Base-by-base conservation (phyloP, 1,140 invertebrate species). In the Semibalanus balanoides region DNA sequence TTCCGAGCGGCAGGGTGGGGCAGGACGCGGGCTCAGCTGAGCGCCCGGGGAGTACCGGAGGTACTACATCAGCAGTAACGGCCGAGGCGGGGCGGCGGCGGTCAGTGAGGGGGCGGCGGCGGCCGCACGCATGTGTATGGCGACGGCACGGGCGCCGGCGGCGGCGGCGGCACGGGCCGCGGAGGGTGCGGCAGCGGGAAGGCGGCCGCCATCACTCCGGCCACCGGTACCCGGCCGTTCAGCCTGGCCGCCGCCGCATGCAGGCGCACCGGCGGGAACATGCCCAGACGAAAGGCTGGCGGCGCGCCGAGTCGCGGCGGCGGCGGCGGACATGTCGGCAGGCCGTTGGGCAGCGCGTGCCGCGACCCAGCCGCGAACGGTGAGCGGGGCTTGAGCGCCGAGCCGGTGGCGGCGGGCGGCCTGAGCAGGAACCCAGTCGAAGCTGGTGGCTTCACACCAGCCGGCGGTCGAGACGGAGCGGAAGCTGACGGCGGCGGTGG, bases 331-430 rank as follows among this genome's bases (percentile, higher is more conserved):
- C 70, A 72, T 9, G 70, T 72, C 28, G 70, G 70, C 70, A 72
- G 70, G 28, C 70, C 70, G 70, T 72, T 72, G 70, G 70, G 70
- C 28, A 72, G 70, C 70, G 70, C 70, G 70, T 72, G 70, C 29
- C 70, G n/a, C 70, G 70, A 72, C 0, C 70, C 70, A 29, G 70
- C 70, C 51, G 51, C 51, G 51, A 64, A 64, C 51, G 51, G 51
- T 25, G 51, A 64, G 51, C 51, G 51, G 7, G 22, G 51, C 22
- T 64, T 64, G 51, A 22, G 51, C 51, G 51, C 51, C 11, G 51
- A 14, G 14, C 11, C 51, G 14, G 14, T 19, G 51, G 51, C 11
- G 7, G 22, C 51, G 7, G 11, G 51, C 51, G 22, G 51, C 51
- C 51, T 64, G 35, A 40, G 35, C 35, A 40, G 35, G 17, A 40